Evolutionary conservation across 92 coral and sea anemone species (phyloP), one percentile per base, ranked within the genome.

Genomic region (Heliopora coerulea): DNA sequence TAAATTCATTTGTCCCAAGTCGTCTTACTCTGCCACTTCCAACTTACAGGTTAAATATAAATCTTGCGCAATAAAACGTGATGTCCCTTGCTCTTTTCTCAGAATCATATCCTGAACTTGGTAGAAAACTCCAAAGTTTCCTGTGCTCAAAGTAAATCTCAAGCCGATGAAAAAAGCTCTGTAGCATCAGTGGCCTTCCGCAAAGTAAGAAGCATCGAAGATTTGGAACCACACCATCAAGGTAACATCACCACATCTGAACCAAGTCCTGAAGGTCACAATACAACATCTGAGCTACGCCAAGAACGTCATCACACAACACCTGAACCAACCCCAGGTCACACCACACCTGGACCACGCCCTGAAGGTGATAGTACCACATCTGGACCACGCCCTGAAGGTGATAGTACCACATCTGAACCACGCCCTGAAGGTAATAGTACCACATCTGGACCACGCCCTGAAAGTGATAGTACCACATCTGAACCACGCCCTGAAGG

Each of bases 391-490:
- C 34, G 49, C 23, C 70, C 70, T 63, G 70, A 63, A 63, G 46
- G 49, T 17, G 5, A 26, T 19, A 62, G 20, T 26, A 33, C 41
- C 15, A 31, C 74, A 44, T 67, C 58, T 44, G 59, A 67, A 65
- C 72, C 54, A 3, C 37, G 54, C 28, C 72, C 72, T 65, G 72
- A 64, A 25, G 44, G 32, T 11, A 8, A 15, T 40, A 48, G 21
- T n/a, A n/a, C n/a, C n/a, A n/a, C n/a, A n/a, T n/a, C n/a, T 21
- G 31, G 56, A 27, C 87, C 74, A 15, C 44, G 74, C 30, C 74
- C 74, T 44, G 74, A 67, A 67, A 21, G 70, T 14, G 34, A 67
- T 7, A 42, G 1, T 41, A 44, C 54, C 20, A 42, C 58, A 21
- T 63, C 70, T 34, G 70, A 63, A 37, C 70, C 70, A 0, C 34